Evolutionary conservation across 2,113 vertebrate species (phyloP).

Genomic region (Erythrolamprus reginae): DNA sequence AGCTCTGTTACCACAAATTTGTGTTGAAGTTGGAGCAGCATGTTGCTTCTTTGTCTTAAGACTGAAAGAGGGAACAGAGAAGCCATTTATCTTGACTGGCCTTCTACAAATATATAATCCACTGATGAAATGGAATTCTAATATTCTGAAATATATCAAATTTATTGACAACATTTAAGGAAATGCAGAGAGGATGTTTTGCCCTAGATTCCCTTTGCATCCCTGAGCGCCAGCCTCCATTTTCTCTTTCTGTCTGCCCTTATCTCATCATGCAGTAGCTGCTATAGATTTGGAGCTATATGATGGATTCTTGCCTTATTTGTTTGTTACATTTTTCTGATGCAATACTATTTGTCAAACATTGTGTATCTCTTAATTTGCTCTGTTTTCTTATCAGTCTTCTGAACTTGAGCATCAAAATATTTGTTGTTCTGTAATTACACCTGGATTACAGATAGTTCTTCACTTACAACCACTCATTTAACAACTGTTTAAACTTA

Average conservation of each 20-base stretch:
- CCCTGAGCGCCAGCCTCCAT: too few relatives aligned
- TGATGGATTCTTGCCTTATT: not conserved
- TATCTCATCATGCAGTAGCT: too few relatives aligned
- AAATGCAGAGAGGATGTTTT: not conserved
- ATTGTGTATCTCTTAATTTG: not conserved
- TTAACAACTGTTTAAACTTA: too few relatives aligned
- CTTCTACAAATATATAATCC: not conserved
- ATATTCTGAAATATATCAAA: not conserved
- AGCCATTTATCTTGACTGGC: not conserved
- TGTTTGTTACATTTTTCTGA: not conserved
- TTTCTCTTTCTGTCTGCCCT: too few relatives aligned
- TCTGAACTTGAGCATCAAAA: not conserved
- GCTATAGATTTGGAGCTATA: not conserved
- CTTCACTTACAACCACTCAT: too few relatives aligned
- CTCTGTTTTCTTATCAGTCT: not conserved
- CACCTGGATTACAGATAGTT: too few relatives aligned
- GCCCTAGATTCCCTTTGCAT: not conserved
- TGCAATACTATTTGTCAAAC: too few relatives aligned
- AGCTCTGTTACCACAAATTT: not conserved
- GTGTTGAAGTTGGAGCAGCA: not conserved
- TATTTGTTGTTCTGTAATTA: not conserved
- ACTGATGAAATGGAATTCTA: not conserved
- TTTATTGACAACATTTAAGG: not conserved
- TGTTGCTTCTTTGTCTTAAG: not conserved
- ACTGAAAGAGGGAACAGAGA: not conserved